Evolutionary conservation across 2,113 vertebrate species (phyloP).

Genomic region (Cichladusa arquata): DNA sequence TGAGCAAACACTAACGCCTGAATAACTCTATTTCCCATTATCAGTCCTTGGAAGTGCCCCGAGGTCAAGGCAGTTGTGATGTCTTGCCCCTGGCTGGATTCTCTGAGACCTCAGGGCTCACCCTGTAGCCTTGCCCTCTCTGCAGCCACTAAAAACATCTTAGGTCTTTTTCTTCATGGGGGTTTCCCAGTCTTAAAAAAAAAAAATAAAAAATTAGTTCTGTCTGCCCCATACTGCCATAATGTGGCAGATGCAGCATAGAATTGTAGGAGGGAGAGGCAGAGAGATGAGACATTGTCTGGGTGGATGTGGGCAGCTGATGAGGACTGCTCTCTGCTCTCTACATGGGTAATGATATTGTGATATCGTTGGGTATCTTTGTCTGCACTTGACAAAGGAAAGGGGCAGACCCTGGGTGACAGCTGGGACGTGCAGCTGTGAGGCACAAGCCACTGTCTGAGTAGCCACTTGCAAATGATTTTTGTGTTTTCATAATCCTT

Average conservation of each 20-base stretch:
- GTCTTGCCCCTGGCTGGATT: neutral
- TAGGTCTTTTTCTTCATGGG: fast-evolving
- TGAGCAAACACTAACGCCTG: conserved; percentile 45
- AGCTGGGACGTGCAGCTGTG: neutral
- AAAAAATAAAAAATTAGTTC: neutral
- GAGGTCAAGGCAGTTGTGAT: neutral
- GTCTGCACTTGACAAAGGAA: neutral
- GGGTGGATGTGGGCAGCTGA: neutral
- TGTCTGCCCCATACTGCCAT: neutral
- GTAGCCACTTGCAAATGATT: conserved; percentile 32
- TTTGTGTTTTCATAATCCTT: conserved; percentile 55
- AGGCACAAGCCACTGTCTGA: neutral
- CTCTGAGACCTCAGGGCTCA: neutral
- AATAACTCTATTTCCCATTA: conserved; percentile 44
- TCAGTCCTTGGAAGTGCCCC: neutral
- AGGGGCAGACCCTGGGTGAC: neutral
- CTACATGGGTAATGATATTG: neutral
- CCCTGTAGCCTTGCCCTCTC: neutral
- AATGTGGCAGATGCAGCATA: neutral
- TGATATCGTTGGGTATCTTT: neutral
- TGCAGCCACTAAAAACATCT: neutral
- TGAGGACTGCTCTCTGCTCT: neutral
- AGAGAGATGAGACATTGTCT: neutral
- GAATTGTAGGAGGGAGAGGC: conserved; percentile 18
- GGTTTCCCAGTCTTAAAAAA: neutral